A percentile compares a stretch with the other conserved stretches of the same genome.
These are phyloP conservation scores for Babyrousa celebensis DNA, from an alignment of 2,797 vertebrate genomes.

Conservation along the genomic window DNA sequence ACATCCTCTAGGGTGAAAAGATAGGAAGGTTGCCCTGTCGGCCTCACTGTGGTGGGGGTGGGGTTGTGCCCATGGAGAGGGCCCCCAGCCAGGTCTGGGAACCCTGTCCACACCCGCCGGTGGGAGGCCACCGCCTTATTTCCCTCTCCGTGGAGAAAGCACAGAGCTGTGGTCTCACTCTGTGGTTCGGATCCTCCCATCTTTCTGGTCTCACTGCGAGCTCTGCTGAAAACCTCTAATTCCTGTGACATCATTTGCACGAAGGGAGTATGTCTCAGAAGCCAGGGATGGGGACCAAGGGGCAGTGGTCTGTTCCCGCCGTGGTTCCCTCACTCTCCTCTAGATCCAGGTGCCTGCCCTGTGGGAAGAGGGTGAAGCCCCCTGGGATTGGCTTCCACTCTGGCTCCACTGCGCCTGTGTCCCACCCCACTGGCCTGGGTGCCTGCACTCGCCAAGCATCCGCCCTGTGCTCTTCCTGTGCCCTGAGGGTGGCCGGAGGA, in stretches of 20 bases:
- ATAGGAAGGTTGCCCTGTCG: neutral
- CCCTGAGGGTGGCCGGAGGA: neutral
- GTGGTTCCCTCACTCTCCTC: neutral
- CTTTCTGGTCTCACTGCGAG: neutral
- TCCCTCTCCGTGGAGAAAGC: neutral
- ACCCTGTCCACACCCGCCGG: neutral
- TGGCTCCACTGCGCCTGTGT: neutral
- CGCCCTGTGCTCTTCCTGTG: neutral
- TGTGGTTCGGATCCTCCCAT: neutral
- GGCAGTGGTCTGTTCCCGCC: neutral
- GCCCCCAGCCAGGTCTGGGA: neutral
- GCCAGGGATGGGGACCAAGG: too few relatives aligned
- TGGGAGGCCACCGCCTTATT: neutral
- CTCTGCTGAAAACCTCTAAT: neutral
- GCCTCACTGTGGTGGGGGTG: neutral
- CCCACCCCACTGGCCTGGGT: neutral
- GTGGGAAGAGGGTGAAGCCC: neutral
- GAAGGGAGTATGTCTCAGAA: neutral
- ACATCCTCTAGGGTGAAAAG: neutral
- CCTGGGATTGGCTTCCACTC: neutral
- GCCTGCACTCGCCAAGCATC: neutral
- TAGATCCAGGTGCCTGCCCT: neutral
- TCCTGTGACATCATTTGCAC: neutral
- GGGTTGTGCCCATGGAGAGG: neutral
- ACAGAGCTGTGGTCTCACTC: neutral